Conservation (phyloP, 2,113 vertebrate genomes). For the Acanthochromis polyacanthus region DNA sequence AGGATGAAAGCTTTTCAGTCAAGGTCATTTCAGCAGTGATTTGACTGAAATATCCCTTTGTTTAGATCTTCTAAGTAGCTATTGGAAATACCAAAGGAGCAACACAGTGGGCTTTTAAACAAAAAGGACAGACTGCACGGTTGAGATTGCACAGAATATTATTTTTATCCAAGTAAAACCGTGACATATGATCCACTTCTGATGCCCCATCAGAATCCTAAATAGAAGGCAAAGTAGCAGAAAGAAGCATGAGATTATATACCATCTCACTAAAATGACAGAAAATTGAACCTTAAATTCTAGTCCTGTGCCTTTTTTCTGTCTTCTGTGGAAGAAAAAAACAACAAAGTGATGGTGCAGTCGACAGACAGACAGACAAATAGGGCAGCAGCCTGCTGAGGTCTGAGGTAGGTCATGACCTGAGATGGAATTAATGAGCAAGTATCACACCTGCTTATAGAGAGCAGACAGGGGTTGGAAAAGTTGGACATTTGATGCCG, state of each 20-base stretch:
- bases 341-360: not conserved
- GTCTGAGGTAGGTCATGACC: slow-evolving; percentile 41
- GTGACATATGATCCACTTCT: slow-evolving; percentile 30
- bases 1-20: not conserved
- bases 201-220: slow-evolving; percentile 8
- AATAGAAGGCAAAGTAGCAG: not conserved
- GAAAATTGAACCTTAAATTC: slow-evolving; percentile 2
- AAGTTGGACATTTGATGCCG: slow-evolving; percentile 55
- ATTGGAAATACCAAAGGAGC: not conserved
- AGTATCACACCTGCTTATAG: slow-evolving; percentile 47
- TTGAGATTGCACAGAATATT: not conserved
- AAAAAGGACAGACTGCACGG: not conserved
- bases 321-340: not conserved
- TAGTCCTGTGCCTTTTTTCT: not conserved
- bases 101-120: not conserved
- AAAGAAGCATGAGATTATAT: slow-evolving; percentile 5
- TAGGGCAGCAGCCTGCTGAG: not conserved
- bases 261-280: slow-evolving; percentile 11
- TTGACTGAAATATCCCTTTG: slow-evolving; percentile 14
- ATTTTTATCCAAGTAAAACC: no score
- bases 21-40: slow-evolving; percentile 1
- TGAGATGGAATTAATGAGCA: slow-evolving; percentile 66
- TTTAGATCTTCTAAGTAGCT: not conserved
- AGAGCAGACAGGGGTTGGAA: slow-evolving; percentile 50
- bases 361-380: slow-evolving; percentile 29